Evolutionary conservation across 2,888 invertebrate genomes (phyloP), one percentile per base, ranked within the genome.

Genomic region (Pseudococcus jackbeardsleyi): DNA sequence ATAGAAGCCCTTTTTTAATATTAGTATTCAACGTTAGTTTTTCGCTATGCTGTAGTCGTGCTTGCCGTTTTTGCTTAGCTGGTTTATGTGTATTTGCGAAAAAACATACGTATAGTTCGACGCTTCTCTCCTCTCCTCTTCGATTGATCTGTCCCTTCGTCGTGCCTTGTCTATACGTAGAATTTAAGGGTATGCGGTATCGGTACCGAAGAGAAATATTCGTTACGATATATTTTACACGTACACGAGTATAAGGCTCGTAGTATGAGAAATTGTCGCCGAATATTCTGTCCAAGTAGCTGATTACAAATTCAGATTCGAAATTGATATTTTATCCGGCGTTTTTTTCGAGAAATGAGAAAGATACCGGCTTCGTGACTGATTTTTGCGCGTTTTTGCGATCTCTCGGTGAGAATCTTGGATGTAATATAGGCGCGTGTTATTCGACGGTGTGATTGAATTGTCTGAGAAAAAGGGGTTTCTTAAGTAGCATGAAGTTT

Each of bases 1-100:
- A 72, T 33, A 72, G 33, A 17, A 33, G 26, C 33, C 72, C 42
- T 42, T 72, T 72, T 26, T 64, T 72, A 72, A 72, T 33, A 72
- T 72, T 72, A 72, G 72, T 72, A 72, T 72, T 72, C 72, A 72
- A 72, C 33, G 72, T 72, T 72, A 72, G 72, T 72, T 72, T 72
- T 72, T 72, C 72, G 22, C 64, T 22, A 64, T 12, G 9, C 64
- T 64, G 22, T 64, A 64, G 22, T 64, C 64, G 33, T 72, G 72
- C 26, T 3, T 33, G 26, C 72, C 72, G 72, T 33, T 33, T 42
- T 72, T 72, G 33, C 72, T 72, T 72, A 72, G 72, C 72, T 72
- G 72, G 33, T 33, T 72, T 72, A 11, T 72, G 12, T 72, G 33
- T 72, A 68, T 68, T 19, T 72, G 33, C 15, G 33, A n/a, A 12